These are phyloP conservation scores for Aporophyla lueneburgensis DNA, from an alignment of 2,888 invertebrate genomes.

Conservation along the genomic window DNA sequence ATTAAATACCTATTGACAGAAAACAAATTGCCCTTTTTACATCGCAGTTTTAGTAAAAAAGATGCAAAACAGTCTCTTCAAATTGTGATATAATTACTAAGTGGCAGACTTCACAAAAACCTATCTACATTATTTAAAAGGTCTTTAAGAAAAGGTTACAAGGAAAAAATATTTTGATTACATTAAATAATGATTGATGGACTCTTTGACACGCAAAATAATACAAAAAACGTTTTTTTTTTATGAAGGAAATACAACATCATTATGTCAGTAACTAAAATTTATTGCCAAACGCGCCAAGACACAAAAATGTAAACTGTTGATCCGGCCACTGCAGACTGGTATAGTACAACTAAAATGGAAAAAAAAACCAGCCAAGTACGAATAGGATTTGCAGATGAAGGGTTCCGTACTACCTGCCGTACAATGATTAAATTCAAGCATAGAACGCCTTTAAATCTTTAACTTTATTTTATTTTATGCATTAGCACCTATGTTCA, in stretches of 20 bases:
- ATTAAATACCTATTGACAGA: not conserved
- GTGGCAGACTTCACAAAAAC: conserved; percentile 21
- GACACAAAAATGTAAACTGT: conserved; percentile 34
- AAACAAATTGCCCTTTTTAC: conserved; percentile 15
- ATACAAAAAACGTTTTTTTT: conserved; percentile 32
- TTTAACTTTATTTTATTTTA: no score
- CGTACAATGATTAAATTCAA: no score
- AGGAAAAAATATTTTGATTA: conserved; percentile 33
- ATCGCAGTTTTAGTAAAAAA: conserved; percentile 6
- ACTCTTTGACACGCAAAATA: conserved; percentile 21
- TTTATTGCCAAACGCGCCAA: conserved; percentile 29
- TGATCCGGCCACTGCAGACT: conserved; percentile 15
- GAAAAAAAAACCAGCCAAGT: not conserved
- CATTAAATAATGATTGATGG: conserved; percentile 45
- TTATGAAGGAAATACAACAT: conserved; percentile 41
- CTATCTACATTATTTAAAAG: conserved; percentile 33
- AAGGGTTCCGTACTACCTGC: no score
- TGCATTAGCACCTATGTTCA: no score
- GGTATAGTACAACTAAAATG: conserved; percentile 14
- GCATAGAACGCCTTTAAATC: no score
- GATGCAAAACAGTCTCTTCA: conserved; percentile 25
- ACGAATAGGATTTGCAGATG: no score
- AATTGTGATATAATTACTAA: conserved; percentile 20
- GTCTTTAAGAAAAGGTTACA: conserved; percentile 36
- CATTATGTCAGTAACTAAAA: conserved; percentile 40